Base-by-base conservation (phyloP, 1,140 invertebrate genomes). In the Drosophila repleta region DNA sequence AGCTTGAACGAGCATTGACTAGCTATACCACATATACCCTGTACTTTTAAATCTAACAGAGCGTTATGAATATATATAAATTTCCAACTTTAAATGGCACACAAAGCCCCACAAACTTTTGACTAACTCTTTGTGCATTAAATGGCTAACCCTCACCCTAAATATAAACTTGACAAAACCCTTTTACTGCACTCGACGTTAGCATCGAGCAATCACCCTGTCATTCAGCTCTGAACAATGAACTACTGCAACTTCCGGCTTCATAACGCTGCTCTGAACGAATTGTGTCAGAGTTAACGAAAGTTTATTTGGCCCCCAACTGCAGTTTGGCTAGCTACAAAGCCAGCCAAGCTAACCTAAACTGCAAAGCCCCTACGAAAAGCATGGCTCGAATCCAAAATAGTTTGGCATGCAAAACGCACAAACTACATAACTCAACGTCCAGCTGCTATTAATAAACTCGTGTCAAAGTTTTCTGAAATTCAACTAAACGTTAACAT, bases 361-460 rank as follows among this genome's bases (percentile, higher is more conserved):
- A 45, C 63, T 45, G 49, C 20, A 41, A 8, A 24, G 13, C 56
- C 46, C 4, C 39, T 17, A 5, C 17, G 29, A 29, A 45, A n/a
- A 66, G 39, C 39, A 20, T 41, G 26, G 53, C 51, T 51, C 24
- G 76, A 75, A 60, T 51, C 29, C 49, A 35, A 84, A 85, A 85
- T 85, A 84, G 80, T 84, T 84, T 60, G 45, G 53, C 58, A 73
- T 64, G 62, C 72, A 77, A 75, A 79, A 45, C 65, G 43, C 63
- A 39, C 39, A 20, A 26, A 24, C 20, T 41, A 43, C 39, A 68
- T 84, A 84, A 79, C 73, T 83, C 72, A 74, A 67, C 48, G 63
- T 63, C 67, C 64, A 80, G 73, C 68, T 67, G 82, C 77, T 81
- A 85, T 85, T 85, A 85, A 85, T 85, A 85, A 87, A 82, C 78